These are phyloP conservation scores for Gnatocerus cornutus DNA, from an alignment of 2,888 invertebrate genomes.

Conservation along the genomic window DNA sequence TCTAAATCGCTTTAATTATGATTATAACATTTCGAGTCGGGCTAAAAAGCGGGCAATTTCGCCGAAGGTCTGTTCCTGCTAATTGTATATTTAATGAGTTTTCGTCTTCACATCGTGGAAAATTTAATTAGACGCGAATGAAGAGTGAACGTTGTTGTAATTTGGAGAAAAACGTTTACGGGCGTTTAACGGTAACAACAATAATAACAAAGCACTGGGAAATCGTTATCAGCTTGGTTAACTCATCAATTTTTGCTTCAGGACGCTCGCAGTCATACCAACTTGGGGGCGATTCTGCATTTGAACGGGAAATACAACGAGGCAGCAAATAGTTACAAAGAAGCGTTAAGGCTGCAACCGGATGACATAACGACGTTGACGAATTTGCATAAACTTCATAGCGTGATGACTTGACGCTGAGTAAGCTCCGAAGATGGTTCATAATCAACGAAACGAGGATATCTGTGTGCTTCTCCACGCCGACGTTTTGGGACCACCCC, in stretches of 20 bases:
- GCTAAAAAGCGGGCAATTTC: slow-evolving; percentile 16
- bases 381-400: slow-evolving; percentile 86
- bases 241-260: slow-evolving; percentile 66
- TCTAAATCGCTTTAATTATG: slow-evolving; percentile 34
- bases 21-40: slow-evolving; percentile 24
- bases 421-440: neutral
- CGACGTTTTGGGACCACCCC: slow-evolving; percentile 57
- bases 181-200: too few species aligned
- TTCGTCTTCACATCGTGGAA: slow-evolving; percentile 25
- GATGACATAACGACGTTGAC: slow-evolving; percentile 91
- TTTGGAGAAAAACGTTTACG: too few species aligned
- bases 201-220: too few species aligned
- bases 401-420: slow-evolving; percentile 74
- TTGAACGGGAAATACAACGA: slow-evolving; percentile 91
- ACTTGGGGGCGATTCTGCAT: slow-evolving; percentile 95
- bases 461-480: slow-evolving; percentile 50
- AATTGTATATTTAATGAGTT: slow-evolving; percentile 35
- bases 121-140: slow-evolving; percentile 33
- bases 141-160: slow-evolving; percentile 1
- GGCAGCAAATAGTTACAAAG: slow-evolving; percentile 89
- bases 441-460: slow-evolving; percentile 60
- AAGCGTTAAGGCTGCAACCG: slow-evolving; percentile 90
- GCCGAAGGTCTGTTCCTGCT: slow-evolving; percentile 27
- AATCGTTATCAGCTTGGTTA: too few species aligned
- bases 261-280: slow-evolving; percentile 94